A percentile compares a stretch with the other conserved stretches of the same genome.
Conservation (phyloP, 2,113 vertebrate species). For the Alethe castanea region DNA sequence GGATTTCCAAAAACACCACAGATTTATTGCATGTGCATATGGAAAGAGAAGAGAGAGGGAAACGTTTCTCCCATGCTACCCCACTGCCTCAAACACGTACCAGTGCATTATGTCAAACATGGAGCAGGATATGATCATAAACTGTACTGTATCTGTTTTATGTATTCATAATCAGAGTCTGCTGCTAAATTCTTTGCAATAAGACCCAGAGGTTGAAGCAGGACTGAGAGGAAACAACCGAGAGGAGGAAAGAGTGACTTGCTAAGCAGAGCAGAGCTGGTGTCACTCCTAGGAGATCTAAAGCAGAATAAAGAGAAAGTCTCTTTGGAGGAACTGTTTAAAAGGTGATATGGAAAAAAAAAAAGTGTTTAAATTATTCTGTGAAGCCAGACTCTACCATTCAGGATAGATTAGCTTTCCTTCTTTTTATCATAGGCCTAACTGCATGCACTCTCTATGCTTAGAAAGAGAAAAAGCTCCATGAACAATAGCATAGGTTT, state of each 20-base stretch:
- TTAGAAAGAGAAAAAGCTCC: not conserved
- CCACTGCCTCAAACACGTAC: not conserved
- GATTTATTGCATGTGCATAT: not conserved
- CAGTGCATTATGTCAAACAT: not conserved
- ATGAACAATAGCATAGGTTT: not conserved
- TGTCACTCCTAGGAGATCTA: not conserved
- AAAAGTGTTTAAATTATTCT: not conserved
- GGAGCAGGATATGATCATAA: not conserved
- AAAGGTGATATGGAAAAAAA: not conserved
- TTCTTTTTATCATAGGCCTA: not conserved
- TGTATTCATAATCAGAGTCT: not conserved
- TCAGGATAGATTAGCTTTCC: not conserved
- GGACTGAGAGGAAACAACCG: not conserved
- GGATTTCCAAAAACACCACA: not conserved
- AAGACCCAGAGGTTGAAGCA: not conserved
- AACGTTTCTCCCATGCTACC: accelerated
- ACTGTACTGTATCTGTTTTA: not conserved
- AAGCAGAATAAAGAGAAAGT: not conserved
- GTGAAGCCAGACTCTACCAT: not conserved
- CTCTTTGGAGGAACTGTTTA: not conserved
- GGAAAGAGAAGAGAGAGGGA: not conserved
- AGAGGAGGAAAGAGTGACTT: not conserved
- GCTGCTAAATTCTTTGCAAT: not conserved
- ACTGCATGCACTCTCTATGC: accelerated
- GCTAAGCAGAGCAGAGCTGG: not conserved